phyloP scores from a whole-genome alignment of 1,140 invertebrate genomes.

The Hermatobates lingyangjiaoensis region DNA sequence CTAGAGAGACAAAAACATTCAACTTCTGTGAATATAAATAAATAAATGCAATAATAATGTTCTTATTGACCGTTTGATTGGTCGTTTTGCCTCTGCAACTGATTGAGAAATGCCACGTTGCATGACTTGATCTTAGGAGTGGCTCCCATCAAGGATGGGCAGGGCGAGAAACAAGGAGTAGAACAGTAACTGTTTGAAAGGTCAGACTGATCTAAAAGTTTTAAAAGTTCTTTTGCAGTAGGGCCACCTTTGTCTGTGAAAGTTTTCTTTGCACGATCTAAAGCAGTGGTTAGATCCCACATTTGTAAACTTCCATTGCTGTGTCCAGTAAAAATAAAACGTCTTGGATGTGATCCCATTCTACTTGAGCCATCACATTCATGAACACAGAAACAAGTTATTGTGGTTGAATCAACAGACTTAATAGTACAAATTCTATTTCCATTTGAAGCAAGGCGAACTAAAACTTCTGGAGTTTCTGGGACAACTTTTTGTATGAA shows the following conservation, averaged over 20 bases:
- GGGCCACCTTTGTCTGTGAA: constrained; percentile 58
- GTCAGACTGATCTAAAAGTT: constrained; percentile 83
- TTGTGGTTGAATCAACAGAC: constrained; percentile 83
- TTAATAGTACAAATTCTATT: constrained; percentile 89
- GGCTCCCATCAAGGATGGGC: constrained; percentile 37
- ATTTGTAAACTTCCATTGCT: constrained; percentile 88
- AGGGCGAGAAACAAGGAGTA: constrained; percentile 70
- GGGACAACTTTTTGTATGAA: constrained; percentile 96
- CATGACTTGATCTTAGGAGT: constrained; percentile 47
- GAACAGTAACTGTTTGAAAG: constrained; percentile 63
- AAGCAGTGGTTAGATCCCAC: constrained; percentile 93
- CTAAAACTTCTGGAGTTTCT: constrained; percentile 85
- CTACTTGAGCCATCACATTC: constrained; percentile 88
- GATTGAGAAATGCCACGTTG: constrained; percentile 52
- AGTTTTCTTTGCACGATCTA: constrained; percentile 57
- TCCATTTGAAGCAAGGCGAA: constrained; percentile 84
- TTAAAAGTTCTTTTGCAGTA: constrained; percentile 70
- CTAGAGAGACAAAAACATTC: background rate
- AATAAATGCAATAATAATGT: background rate
- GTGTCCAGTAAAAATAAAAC: constrained; percentile 90
- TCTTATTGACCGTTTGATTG: background rate
- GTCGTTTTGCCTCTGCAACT: constrained; percentile 18
- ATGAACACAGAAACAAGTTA: constrained; percentile 90
- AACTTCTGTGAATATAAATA: background rate
- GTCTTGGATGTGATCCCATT: constrained; percentile 72